Percentiles rank a stretch among this genome's conserved stretches.
Conservation (phyloP, 2,888 invertebrate species). For the Agrochola litura region DNA sequence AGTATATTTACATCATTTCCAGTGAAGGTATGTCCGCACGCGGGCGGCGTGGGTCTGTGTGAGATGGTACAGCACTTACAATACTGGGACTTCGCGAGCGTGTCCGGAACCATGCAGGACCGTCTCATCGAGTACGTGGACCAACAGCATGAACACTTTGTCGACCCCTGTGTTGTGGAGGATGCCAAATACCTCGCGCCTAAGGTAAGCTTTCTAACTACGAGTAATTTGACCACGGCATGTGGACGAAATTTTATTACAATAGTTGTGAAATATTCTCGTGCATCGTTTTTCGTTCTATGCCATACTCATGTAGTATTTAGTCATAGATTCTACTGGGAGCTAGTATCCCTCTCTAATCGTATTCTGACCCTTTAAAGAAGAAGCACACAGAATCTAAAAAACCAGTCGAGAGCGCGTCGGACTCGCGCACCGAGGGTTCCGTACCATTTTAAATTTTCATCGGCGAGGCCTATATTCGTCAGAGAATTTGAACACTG, state of each 20-base stretch:
- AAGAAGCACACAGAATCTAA: background rate
- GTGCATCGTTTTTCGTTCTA: background rate
- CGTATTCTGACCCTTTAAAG: background rate
- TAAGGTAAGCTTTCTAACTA: constrained; percentile 85
- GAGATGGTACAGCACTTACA: constrained; percentile 98
- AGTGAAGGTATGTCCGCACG: constrained; percentile 98
- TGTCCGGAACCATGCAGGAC: constrained; percentile 93
- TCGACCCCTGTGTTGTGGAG: constrained; percentile 92
- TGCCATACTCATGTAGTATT: too few relatives aligned
- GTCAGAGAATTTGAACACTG: too few relatives aligned
- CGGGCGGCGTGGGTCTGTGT: constrained; percentile 98
- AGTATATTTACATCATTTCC: constrained; percentile 64
- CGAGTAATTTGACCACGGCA: background rate
- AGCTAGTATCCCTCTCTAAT: background rate
- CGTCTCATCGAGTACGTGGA: constrained; percentile 96
- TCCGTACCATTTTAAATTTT: too few relatives aligned
- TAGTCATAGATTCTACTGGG: background rate
- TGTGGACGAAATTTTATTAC: background rate
- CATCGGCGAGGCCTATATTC: too few relatives aligned
- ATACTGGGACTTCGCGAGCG: constrained; percentile 95
- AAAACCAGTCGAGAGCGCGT: too few relatives aligned
- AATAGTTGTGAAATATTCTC: background rate
- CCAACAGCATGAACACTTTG: constrained; percentile 97
- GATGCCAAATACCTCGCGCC: constrained; percentile 94
- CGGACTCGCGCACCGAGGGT: too few relatives aligned